Percentiles rank a stretch among this genome's conserved stretches.
phyloP scores from a whole-genome alignment of 2,797 vertebrate species.

The Myotis daubentonii region DNA sequence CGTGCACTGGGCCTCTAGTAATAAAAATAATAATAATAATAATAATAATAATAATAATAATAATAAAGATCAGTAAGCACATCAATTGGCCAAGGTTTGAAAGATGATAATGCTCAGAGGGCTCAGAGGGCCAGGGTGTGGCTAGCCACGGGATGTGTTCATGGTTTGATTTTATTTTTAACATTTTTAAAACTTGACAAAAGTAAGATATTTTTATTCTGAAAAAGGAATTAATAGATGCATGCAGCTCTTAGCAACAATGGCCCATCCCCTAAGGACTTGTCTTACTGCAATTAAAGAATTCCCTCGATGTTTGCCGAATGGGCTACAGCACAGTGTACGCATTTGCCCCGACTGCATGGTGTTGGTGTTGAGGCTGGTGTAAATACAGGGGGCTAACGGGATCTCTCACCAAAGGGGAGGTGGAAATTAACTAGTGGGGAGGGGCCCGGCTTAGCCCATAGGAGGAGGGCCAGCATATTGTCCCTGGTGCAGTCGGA shows the following conservation, averaged over 20 bases:
- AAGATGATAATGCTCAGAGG: neutral
- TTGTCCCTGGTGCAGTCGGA: neutral
- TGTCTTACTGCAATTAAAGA: neutral
- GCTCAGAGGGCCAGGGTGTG: too few relatives aligned
- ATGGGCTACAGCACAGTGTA: neutral
- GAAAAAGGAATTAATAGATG: neutral
- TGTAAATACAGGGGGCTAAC: neutral
- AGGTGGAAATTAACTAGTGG: neutral
- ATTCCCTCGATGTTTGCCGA: neutral
- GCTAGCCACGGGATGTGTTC: neutral
- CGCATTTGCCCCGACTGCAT: fast-evolving
- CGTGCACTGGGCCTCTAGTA: neutral
- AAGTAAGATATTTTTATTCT: neutral
- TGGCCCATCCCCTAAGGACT: neutral
- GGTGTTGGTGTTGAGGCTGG: too few relatives aligned
- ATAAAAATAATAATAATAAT: neutral
- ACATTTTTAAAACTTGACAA: neutral
- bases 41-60: neutral
- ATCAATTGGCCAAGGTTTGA: neutral
- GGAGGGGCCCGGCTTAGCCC: neutral
- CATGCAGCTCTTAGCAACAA: neutral
- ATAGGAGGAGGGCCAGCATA: neutral
- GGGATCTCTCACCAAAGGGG: neutral
- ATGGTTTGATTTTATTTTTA: neutral
- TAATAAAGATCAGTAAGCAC: neutral